Base-by-base conservation (phyloP, 2,797 vertebrate species). In the Tenualosa thibaudeaui region DNA sequence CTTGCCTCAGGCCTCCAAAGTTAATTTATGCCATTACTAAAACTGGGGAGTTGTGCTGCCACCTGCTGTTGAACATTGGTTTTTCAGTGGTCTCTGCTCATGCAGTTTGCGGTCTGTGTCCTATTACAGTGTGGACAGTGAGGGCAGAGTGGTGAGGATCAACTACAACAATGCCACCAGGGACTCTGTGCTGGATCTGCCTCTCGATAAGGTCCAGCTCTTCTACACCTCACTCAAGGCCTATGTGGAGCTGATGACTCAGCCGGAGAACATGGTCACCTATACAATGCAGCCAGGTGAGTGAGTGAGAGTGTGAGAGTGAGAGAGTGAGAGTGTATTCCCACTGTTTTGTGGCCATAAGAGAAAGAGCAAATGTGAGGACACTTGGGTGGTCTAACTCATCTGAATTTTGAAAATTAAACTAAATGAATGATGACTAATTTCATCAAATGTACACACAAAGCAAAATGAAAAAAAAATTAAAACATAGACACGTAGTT, bases 161-260 rank as follows among this genome's bases (percentile, higher is more conserved):
- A 98, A 98, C 93, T 97, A 92, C 86, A 99, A 99, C 91, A 98
- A 99, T n/a, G 96, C 97, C 86, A 99, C 97, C 22, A 94, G 98
- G 91, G 97, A 98, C 83, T 96, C 97, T 0, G 92, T 98, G 88
- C 95, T 99, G 91, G 97, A 99, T 91, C 71, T 97, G 3, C 95
- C 97, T 3, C 37, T 96, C 26, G 94, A 97, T 71, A 94, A 95
- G 90, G 97, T 99, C 15, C 97, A 97, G 89, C 95, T 95, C 0
- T 99, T 99, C 93, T 99, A 99, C 92, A 90, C 95, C 84, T 95
- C 97, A 0, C 93, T 99, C 78, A 97, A 94, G 91, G 94, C 95
- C 85, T 98, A 95, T 10, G 91, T 96, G 87, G 90, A 96, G 87
- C 91, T 99, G 85, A 94, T 98, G 95, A 95, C 93, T 92, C 94